Conservation (phyloP, 2,113 vertebrate species). For the human (Homo sapiens) region GRCh38 chr15:77534501-77535000, state of each 20-base stretch:
- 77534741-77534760: not conserved
- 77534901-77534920: no score
- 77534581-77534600: not conserved
- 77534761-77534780: not conserved
- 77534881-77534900: no score
- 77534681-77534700: not conserved
- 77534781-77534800: not conserved
- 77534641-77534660: not conserved
- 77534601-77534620: not conserved
- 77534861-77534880: no score
- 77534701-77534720: not conserved
- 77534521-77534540: not conserved
- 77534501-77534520: slow-evolving; percentile 17
- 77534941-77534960: no score
- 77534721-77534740: not conserved
- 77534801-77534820: not conserved
- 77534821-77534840: not conserved
- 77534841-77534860: no score
- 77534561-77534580: not conserved
- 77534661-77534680: not conserved
- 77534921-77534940: no score
- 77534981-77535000: no score
- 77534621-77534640: not conserved
- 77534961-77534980: no score
- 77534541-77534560: not conserved